These are phyloP conservation scores for Apis mellifera DNA, from an alignment of 1,140 invertebrate species.

Conservation along the genomic window Amel_HAv3.1 CM009931.2:22743501-22744000, in stretches of 20 bases:
- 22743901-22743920: constrained; percentile 73
- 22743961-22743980: constrained; percentile 73
- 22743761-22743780: not conserved
- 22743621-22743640: not conserved
- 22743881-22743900: constrained; percentile 63
- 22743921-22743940: constrained; percentile 77
- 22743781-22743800: not conserved
- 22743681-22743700: not conserved
- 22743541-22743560: too few species aligned
- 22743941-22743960: constrained; percentile 75
- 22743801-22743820: not conserved
- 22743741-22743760: not conserved
- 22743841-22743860: constrained; percentile 36
- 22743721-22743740: constrained; percentile 2
- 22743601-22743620: too few species aligned
- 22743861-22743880: constrained; percentile 68
- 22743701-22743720: not conserved
- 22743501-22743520: not conserved
- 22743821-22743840: constrained; percentile 7
- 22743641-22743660: not conserved
- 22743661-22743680: not conserved
- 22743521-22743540: too few species aligned
- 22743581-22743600: too few species aligned
- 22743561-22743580: too few species aligned
- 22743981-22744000: constrained; percentile 50